Evolutionary conservation across 2,888 invertebrate species (phyloP).

Genomic region (Leptura quadrifasciata): DNA sequence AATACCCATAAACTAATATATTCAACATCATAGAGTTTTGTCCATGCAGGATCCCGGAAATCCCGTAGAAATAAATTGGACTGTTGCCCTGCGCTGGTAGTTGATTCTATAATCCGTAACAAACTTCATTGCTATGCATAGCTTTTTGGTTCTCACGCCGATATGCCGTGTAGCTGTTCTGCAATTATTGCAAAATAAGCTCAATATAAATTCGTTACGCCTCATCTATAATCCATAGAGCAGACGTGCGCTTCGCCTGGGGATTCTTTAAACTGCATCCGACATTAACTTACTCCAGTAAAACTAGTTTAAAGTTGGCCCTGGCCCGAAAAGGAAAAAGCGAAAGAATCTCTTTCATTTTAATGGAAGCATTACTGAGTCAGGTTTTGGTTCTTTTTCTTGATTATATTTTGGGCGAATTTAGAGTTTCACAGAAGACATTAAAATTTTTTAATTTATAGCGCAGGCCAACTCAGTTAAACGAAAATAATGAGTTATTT

Average conservation of each 20-base stretch:
- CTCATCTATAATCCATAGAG: slow-evolving; percentile 20
- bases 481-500: too few species aligned
- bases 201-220: slow-evolving; percentile 47
- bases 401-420: background rate
- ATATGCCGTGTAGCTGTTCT: slow-evolving; percentile 40
- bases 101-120: slow-evolving; percentile 47
- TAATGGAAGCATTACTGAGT: background rate
- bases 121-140: slow-evolving; percentile 56
- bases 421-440: background rate
- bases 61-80: slow-evolving; percentile 49
- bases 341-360: background rate
- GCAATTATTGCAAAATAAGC: slow-evolving; percentile 56
- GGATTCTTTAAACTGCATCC: slow-evolving; percentile 13
- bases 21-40: slow-evolving; percentile 32
- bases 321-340: slow-evolving; percentile 1
- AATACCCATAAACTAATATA: slow-evolving; percentile 30
- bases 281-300: slow-evolving; percentile 2
- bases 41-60: slow-evolving; percentile 41
- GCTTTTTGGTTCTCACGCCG: slow-evolving; percentile 49
- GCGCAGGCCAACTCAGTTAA: too few species aligned
- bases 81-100: slow-evolving; percentile 43
- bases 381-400: background rate
- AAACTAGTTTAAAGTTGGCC: background rate
- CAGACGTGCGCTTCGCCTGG: slow-evolving; percentile 7
- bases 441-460: background rate